Conservation (phyloP, 1,140 invertebrate species). For the Panagrolaimus sp. region DNA sequence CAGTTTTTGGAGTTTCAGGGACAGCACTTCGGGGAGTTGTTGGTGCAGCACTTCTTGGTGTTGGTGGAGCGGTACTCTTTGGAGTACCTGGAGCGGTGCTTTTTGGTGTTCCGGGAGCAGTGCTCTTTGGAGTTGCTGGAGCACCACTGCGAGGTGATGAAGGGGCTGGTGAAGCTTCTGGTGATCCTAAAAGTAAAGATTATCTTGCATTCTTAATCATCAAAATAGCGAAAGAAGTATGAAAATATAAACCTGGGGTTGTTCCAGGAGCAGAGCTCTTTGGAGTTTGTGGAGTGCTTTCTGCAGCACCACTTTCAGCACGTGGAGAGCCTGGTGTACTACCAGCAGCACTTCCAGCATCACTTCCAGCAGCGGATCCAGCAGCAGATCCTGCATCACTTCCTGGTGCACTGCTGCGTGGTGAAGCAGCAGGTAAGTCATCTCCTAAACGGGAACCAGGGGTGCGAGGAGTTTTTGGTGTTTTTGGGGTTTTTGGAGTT, state of each 20-base stretch:
- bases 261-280: conserved; percentile 11
- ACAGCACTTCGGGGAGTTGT: conserved; percentile 6
- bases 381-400: not conserved
- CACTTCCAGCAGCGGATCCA: not conserved
- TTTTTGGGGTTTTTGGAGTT: not conserved
- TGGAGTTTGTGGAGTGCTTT: conserved; percentile 26
- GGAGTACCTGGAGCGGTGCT: conserved; percentile 32
- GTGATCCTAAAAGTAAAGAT: not conserved
- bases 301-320: conserved; percentile 20
- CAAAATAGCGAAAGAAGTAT: not conserved
- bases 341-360: not conserved
- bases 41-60: conserved; percentile 12
- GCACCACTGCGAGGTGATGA: conserved; percentile 26
- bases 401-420: conserved; percentile 6
- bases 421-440: conserved; percentile 1
- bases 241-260: conserved; percentile 13
- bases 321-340: conserved; percentile 23
- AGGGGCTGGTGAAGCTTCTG: conserved; percentile 24
- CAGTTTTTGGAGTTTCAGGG: conserved; percentile 29
- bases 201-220: not conserved
- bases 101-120: conserved; percentile 31
- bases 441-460: conserved; percentile 16
- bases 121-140: conserved; percentile 31
- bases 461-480: conserved; percentile 19
- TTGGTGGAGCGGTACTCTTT: conserved; percentile 22